Percentiles rank a stretch among this genome's conserved stretches.
phyloP scores from a whole-genome alignment of 53 echinoderm and acorn worm genomes.

The Mesocentrotus franciscanus region DNA sequence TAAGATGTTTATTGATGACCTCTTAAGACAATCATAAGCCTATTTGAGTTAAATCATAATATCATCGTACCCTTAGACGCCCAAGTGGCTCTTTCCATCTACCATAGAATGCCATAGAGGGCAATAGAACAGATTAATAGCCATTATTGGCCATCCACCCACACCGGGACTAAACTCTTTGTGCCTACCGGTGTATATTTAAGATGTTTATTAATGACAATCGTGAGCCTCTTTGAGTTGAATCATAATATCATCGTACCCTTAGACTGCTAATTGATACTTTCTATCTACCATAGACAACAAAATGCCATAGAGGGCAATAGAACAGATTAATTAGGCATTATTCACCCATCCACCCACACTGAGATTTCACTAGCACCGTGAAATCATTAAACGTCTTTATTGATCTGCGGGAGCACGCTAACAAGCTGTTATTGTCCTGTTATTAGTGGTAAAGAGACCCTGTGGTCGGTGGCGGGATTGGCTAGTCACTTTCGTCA shows the following conservation, averaged over 20 bases:
- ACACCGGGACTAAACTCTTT: neutral
- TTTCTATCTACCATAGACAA: too few species aligned
- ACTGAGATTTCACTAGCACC: neutral
- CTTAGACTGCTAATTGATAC: neutral
- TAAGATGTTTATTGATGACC: neutral
- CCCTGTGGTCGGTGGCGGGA: neutral
- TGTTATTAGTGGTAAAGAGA: slow-evolving; percentile 16
- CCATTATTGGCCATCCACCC: neutral
- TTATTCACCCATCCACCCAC: neutral
- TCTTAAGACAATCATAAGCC: neutral
- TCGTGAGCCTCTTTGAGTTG: neutral
- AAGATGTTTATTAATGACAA: neutral
- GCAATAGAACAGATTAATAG: neutral
- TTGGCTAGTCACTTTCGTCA: neutral
- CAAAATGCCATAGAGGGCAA: neutral
- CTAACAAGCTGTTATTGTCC: slow-evolving; percentile 37
- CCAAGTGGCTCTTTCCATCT: neutral
- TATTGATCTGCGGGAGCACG: neutral
- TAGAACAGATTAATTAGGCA: neutral
- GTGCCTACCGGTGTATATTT: neutral
- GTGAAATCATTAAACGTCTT: neutral
- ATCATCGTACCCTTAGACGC: neutral
- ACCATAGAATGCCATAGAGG: neutral
- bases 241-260: neutral
- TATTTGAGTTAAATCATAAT: neutral